Conservation (phyloP, 2,113 vertebrate species). For the Melanocharis versteri region DNA sequence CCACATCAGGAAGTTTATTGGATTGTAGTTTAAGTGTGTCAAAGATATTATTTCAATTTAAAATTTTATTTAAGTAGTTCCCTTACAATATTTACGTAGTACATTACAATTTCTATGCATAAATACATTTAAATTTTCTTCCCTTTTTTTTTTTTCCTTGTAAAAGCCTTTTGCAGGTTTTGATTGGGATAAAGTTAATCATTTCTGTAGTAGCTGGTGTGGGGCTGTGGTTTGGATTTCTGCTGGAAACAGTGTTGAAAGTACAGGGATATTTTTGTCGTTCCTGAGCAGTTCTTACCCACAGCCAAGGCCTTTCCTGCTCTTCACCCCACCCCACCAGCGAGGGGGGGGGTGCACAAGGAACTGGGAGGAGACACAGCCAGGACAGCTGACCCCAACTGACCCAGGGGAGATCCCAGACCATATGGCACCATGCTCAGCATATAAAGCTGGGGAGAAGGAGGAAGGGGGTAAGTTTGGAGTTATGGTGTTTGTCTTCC, state of each 20-base stretch:
- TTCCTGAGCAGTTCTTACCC: accelerated
- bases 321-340: neutral
- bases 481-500: neutral
- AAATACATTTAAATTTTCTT: neutral
- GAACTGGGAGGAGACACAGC: neutral
- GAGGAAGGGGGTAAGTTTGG: accelerated
- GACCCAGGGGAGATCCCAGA: neutral
- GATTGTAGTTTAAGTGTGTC: neutral
- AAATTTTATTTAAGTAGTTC: neutral
- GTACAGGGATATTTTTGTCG: accelerated
- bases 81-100: neutral
- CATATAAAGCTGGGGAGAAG: neutral
- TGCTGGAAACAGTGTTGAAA: neutral
- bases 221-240: neutral
- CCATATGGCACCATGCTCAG: accelerated
- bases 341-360: neutral
- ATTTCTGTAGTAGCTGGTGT: neutral
- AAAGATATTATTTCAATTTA: neutral
- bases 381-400: neutral
- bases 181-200: neutral
- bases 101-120: neutral
- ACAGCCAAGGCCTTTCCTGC: neutral
- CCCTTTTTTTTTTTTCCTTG: neutral
- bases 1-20: neutral
- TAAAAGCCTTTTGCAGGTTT: neutral